Base-by-base conservation (phyloP, 1,140 invertebrate genomes). In the Proctacanthus coquilletti region DNA sequence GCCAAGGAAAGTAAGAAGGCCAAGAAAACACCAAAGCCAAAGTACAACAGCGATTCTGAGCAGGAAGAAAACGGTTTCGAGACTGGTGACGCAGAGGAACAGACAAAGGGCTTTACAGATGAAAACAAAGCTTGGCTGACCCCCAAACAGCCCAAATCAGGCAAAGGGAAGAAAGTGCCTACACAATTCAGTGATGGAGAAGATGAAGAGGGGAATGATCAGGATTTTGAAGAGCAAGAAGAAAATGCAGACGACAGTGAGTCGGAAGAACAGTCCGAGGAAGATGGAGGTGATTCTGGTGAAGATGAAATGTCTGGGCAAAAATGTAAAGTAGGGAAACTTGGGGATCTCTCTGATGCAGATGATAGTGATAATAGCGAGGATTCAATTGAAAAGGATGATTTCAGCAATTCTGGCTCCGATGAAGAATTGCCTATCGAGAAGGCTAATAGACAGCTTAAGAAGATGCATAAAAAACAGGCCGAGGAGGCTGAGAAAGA, bases 351-450 rank as follows among this genome's bases (percentile, higher is more conserved):
- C 56, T 54, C 17, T 20, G 30, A 19, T 39, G 31, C 6, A 9
- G 38, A 29, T 3, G 46, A 45, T 34, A 48, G 46, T 1, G 50
- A 53, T 33, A 46, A 45, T 34, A 48, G 46, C 1, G 50, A 53
- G 31, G 51, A 49, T 17, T 48, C 52, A 5, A 45, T 49, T 17
- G 54, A 49, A 3, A 45, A 52, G 4, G 51, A 55, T 0, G 53
- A 62, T 13, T 57, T 61, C 17, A 61, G 64, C 21, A 56, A 67
- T 20, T 53, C 61, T 21, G 61, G 65, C 35, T 62, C 69, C 41
- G 70, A 76, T 39, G 69, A 75, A 49, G 76, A 80, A 53, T 54
- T 84, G 54, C 86, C 87, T 2, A 85, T 94, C 59, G 88, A 94
- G 65, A 85, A 79, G 56, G 72, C 77, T 42, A 80, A 83, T 39